Evolutionary conservation across 2,888 invertebrate genomes (phyloP).

Genomic region (Apamea crenata): DNA sequence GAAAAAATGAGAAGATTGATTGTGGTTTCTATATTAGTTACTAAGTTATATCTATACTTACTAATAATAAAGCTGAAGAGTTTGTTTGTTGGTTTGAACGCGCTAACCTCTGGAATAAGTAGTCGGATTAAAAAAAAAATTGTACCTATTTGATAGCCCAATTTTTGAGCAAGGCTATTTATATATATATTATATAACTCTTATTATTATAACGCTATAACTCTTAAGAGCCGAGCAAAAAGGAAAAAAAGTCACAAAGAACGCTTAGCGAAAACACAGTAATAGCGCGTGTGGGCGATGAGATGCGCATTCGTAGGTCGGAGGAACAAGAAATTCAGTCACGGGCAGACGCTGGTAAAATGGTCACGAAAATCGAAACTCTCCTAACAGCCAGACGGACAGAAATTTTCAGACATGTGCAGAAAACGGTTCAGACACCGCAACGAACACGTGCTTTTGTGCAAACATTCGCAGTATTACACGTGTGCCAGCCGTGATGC

Average conservation of each 20-base stretch:
- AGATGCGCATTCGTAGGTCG: too few species aligned
- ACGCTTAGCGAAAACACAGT: too few species aligned
- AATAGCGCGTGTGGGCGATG: background rate
- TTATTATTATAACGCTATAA: too few species aligned
- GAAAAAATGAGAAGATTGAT: background rate
- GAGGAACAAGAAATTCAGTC: background rate
- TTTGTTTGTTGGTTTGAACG: too few species aligned
- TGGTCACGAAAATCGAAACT: background rate
- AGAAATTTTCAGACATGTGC: background rate
- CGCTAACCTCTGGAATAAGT: too few species aligned
- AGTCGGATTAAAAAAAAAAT: too few species aligned
- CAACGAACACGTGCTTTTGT: slow-evolving; percentile 42
- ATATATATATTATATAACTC: too few species aligned
- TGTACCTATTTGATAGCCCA: too few species aligned
- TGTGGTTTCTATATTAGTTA: background rate
- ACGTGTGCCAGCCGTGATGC: slow-evolving; percentile 33
- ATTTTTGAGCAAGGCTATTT: too few species aligned
- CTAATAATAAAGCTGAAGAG: background rate
- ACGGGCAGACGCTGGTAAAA: background rate
- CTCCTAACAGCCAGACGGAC: background rate
- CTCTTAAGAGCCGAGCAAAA: too few species aligned
- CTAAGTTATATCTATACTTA: background rate
- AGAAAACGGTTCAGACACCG: slow-evolving; percentile 12
- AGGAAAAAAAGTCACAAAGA: too few species aligned
- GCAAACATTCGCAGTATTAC: slow-evolving; percentile 35